phyloP scores from a whole-genome alignment of 1,140 invertebrate species.

The Drosophila melanogaster region DNA sequence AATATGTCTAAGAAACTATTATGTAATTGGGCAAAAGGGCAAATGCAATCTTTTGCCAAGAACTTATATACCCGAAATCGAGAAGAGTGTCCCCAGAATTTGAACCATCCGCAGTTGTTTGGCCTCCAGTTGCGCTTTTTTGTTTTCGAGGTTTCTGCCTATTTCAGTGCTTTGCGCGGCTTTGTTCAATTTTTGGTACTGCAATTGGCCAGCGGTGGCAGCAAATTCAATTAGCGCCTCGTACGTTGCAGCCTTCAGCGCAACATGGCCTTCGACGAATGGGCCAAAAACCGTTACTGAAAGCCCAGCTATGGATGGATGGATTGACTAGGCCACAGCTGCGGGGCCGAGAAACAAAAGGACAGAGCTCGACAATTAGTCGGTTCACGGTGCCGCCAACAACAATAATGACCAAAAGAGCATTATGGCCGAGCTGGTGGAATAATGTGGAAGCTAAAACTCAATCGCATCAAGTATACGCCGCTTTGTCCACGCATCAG shows the following conservation, averaged over 20 bases:
- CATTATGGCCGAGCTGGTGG: slow-evolving; percentile 34
- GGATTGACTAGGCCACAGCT: slow-evolving; percentile 5
- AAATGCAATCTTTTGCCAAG: too few relatives aligned
- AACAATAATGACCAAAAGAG: slow-evolving; percentile 46
- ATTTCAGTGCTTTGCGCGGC: slow-evolving; percentile 23
- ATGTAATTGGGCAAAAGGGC: too few relatives aligned
- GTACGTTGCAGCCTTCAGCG: slow-evolving; percentile 4
- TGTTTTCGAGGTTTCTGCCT: slow-evolving; percentile 19
- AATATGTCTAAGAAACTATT: too few relatives aligned
- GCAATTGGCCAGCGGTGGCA: slow-evolving; percentile 23
- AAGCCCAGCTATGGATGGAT: too few relatives aligned
- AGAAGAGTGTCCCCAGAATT: not conserved
- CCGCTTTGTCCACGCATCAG: slow-evolving; percentile 7
- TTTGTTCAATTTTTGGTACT: slow-evolving; percentile 29
- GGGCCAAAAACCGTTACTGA: not conserved
- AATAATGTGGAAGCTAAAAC: not conserved
- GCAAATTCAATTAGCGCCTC: slow-evolving; percentile 47
- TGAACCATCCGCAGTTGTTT: not conserved
- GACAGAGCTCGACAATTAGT: slow-evolving; percentile 46
- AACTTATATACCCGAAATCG: too few relatives aligned
- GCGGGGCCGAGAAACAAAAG: not conserved
- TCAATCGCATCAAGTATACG: slow-evolving; percentile 38
- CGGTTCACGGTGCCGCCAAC: slow-evolving; percentile 20
- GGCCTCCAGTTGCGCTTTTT: slow-evolving; percentile 18
- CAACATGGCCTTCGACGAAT: not conserved